phyloP scores from a whole-genome alignment of 2,113 vertebrate species.

The Centrocercus urophasianus region DNA sequence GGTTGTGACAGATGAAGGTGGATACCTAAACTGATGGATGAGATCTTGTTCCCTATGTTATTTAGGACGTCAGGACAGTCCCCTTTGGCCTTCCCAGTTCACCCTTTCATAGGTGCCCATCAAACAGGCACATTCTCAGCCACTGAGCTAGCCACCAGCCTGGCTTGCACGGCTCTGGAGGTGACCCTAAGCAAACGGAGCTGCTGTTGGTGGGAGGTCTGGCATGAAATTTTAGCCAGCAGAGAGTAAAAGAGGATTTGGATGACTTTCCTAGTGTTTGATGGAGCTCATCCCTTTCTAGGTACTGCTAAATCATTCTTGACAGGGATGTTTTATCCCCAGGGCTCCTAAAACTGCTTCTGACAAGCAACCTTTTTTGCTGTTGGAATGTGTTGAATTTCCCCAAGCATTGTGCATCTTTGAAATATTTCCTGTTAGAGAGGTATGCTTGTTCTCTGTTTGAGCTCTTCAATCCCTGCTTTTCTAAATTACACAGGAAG shows the following conservation, averaged over 20 bases:
- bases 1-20: background rate
- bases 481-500: background rate
- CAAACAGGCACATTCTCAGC: background rate
- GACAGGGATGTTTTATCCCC: background rate
- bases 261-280: background rate
- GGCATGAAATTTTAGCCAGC: background rate
- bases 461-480: background rate
- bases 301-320: background rate
- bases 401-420: background rate
- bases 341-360: background rate
- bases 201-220: background rate
- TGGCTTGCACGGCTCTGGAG: background rate
- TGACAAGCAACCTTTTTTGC: background rate
- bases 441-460: background rate
- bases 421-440: background rate
- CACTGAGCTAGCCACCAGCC: fast-evolving
- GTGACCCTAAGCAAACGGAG: background rate
- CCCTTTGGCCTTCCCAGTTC: background rate
- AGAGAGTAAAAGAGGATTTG: background rate
- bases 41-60: background rate
- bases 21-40: background rate
- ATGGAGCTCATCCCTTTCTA: background rate
- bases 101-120: fast-evolving
- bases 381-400: background rate
- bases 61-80: background rate